Base-by-base conservation (phyloP, 2,113 vertebrate species). In the Pseudorhombus dupliciocellatus region DNA sequence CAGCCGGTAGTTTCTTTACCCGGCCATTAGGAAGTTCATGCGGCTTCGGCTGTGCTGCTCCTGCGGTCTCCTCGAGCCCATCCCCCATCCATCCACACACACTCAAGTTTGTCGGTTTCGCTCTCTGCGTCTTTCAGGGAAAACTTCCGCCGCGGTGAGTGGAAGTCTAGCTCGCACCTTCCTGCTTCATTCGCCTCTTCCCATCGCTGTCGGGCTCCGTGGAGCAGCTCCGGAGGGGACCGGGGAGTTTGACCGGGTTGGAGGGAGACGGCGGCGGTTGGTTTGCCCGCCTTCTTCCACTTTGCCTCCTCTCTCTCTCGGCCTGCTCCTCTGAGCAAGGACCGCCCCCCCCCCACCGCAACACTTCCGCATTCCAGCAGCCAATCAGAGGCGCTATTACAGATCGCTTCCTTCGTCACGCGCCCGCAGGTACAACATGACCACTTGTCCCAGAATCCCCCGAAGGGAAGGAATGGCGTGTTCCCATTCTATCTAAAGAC, bases 331-430 rank as follows among this genome's bases (percentile, higher is more conserved):
- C 51, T 56, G 53, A 20, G 10, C 61, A 50, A 69, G 82, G 6
- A 22, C 82, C 84, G 88, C 89, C 90, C 88, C 89, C 90, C 88
- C 89, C 66, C 55, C 84, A 88, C 65, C 78, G 80, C 67, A 85
- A 90, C 88, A 68, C 51, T 21, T 25, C 60, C 8, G 15, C 22
- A 22, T 16, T 7, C 1, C 9, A 46, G 18, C 44, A 75, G 84
- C 86, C 83, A 80, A 86, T 86, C 81, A 46, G 14, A 18, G 42
- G 42, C 42, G 16, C 10, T 11, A 10, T 11, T 2, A 37, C 34
- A 11, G 34, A 37, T 4, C 2, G 3, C 8, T 46, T 20, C 77
- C 58, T 81, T 55, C 80, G 82, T 56, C 50, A 8, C 22, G 50
- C 53, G 48, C n/a, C 42, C 54, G n/a, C 61, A 86, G 82, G 79